phyloP scores from a whole-genome alignment of 1,140 invertebrate species.

The Ceratitis capitata region DNA sequence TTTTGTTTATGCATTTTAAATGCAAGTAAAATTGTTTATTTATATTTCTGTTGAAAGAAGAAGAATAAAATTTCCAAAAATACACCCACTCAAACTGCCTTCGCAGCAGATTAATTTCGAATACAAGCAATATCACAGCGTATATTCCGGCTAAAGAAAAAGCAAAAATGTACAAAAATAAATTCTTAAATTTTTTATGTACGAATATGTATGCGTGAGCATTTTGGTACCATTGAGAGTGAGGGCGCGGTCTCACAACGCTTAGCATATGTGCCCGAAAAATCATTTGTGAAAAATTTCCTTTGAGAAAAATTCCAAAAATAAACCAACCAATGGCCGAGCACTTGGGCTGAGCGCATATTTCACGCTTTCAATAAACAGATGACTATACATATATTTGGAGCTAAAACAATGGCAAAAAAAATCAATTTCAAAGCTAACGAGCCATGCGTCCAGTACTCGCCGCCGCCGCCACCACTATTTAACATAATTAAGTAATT shows the following conservation, averaged over 20 bases:
- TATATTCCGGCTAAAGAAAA: background rate
- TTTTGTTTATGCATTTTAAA: background rate
- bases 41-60: background rate
- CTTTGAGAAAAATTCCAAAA: background rate
- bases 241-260: background rate
- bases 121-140: no score
- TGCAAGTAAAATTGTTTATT: background rate
- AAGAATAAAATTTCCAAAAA: background rate
- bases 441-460: background rate
- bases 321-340: background rate
- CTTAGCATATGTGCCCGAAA: background rate
- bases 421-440: slow-evolving; percentile 6
- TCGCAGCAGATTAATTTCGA: no score
- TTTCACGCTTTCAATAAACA: background rate
- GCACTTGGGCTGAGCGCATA: background rate
- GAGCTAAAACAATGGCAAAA: background rate
- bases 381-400: no score
- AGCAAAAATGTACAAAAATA: background rate
- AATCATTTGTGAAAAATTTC: background rate
- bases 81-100: background rate
- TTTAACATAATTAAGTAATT: slow-evolving; percentile 45
- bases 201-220: background rate
- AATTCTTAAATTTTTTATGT: background rate
- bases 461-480: background rate
- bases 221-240: no score